phyloP scores from a whole-genome alignment of 2,797 vertebrate species.

The Lacerta bilineata region DNA sequence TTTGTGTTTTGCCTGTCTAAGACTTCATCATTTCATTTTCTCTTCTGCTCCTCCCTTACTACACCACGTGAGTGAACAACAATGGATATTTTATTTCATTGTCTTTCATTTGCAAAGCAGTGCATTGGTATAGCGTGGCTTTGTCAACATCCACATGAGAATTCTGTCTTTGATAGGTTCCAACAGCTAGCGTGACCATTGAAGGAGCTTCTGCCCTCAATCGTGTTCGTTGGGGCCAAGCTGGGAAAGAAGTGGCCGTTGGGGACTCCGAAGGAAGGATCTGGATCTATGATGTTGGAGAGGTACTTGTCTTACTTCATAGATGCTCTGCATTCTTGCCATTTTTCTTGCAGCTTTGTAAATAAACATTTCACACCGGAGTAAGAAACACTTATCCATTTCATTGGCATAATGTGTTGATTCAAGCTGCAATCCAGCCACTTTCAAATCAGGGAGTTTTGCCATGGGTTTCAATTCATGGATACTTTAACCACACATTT shows the following conservation, averaged over 20 bases:
- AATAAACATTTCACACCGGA: neutral
- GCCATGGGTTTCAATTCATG: neutral
- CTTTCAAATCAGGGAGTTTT: neutral
- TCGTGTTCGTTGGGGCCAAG: conserved; percentile 94
- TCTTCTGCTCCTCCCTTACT: conserved; percentile 53
- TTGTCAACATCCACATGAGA: conserved; percentile 53
- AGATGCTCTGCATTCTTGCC: neutral
- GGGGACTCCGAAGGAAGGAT: conserved; percentile 97
- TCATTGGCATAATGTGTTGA: neutral
- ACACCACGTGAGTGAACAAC: conserved; percentile 66
- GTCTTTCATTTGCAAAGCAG: neutral
- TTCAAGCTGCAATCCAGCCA: neutral
- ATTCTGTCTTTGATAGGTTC: conserved; percentile 84
- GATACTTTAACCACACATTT: neutral
- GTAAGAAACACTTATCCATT: neutral
- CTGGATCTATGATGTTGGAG: conserved; percentile 98
- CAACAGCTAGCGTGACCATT: conserved; percentile 93
- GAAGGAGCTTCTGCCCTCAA: conserved; percentile 96
- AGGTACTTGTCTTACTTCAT: conserved; percentile 81
- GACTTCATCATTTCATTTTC: conserved; percentile 36
- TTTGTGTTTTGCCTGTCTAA: conserved; percentile 39
- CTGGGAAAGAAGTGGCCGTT: conserved; percentile 95
- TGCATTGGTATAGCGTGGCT: conserved; percentile 33
- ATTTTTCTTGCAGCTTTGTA: neutral
- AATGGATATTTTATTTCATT: conserved; percentile 50